phyloP scores from a whole-genome alignment of 2,888 invertebrate genomes.

The Amaurobius ferox region DNA sequence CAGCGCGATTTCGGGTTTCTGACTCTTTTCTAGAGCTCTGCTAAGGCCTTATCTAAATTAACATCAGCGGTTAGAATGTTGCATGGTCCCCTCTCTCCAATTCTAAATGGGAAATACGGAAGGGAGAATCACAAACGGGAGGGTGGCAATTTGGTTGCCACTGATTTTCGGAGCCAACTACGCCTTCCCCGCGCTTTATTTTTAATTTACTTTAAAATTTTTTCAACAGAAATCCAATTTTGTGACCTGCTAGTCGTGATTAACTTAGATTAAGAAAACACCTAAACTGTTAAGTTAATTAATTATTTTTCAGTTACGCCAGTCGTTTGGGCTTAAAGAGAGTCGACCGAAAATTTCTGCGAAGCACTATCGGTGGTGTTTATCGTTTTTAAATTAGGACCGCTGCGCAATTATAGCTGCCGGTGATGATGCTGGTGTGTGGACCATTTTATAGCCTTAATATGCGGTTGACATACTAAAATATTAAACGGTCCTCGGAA shows the following conservation, averaged over 20 bases:
- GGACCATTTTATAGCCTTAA: not conserved
- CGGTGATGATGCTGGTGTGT: not conserved
- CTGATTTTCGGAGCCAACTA: constrained; percentile 9
- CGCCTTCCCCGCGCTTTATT: constrained; percentile 4
- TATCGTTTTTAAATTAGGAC: constrained; percentile 63
- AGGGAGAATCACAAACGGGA: constrained; percentile 15
- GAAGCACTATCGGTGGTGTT: not conserved
- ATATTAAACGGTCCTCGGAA: not conserved
- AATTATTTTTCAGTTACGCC: constrained; percentile 66
- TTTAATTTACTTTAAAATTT: constrained; percentile 10
- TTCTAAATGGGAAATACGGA: constrained; percentile 18
- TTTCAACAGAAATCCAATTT: constrained; percentile 55
- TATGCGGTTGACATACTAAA: not conserved
- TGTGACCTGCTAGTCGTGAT: constrained; percentile 47
- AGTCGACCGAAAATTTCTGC: constrained; percentile 16
- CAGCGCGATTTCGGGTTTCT: constrained; percentile 46
- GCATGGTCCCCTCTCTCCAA: constrained; percentile 16
- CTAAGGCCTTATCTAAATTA: constrained; percentile 67
- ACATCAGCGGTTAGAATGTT: constrained; percentile 48
- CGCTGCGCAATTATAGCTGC: not conserved
- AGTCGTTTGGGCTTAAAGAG: constrained; percentile 32
- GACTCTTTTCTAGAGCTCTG: constrained; percentile 39
- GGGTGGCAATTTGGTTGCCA: constrained; percentile 21
- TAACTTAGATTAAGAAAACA: constrained; percentile 70
- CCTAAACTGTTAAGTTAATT: constrained; percentile 70